Base-by-base conservation (phyloP, 2,888 invertebrate species). In the Latrodectus hesperus region DNA sequence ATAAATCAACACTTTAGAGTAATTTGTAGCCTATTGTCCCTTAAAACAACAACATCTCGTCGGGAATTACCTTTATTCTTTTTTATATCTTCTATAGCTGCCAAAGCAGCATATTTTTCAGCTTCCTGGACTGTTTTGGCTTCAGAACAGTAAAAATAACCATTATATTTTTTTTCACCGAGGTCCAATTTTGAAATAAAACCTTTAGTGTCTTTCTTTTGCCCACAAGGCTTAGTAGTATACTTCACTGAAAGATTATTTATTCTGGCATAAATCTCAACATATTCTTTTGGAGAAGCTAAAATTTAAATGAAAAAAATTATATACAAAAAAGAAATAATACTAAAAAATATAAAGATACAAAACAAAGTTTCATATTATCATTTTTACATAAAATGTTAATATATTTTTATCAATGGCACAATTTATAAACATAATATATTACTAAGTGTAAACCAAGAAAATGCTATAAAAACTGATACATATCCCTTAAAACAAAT, bases 221-320 rank as follows among this genome's bases (percentile, higher is more conserved):
- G 60, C 14, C 60, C 60, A 16, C 14, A 60, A 6, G n/a, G 12
- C n/a, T 16, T 60, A 16, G 60, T 16, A 16, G 12, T 60, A n/a
- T 60, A 60, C 14, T 60, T 12, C 60, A 60, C 4, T 16, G 12
- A 4, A n/a, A 60, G 60, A 9, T 60, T 60, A 60, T n/a, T 12
- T 16, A 12, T 60, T 60, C 10, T 60, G 12, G 60, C 60, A 60
- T 60, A 60, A 60, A 60, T 60, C 60, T 60, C 60, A 60, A 60
- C 60, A 60, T 60, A 60, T 60, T 60, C 60, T 60, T 60, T 60
- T 60, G 60, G n/a, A 16, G 60, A 16, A 60, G 60, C 60, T 60
- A 60, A 60, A 60, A 38, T 38, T 38, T 6, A 38, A 38, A 6
- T 38, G 22, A 22, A 22, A 22, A 38, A 38, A 38, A 38, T 4